Evolutionary conservation across 2,113 vertebrate species (phyloP), one percentile per base, ranked within the genome.

Genomic region (Melozone crissalis): DNA sequence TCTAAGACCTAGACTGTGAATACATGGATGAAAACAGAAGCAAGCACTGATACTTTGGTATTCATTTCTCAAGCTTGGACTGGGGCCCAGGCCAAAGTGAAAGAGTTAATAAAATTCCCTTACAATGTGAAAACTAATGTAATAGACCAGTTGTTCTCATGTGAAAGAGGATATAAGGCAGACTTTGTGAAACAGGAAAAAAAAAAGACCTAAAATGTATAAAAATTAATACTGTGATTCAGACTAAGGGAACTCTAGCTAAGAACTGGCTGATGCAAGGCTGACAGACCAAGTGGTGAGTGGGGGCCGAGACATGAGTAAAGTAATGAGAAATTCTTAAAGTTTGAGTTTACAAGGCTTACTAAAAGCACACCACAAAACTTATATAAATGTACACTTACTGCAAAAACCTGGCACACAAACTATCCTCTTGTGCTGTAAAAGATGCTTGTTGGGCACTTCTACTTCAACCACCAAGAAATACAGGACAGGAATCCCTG

Each of bases 91-190:
- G 22, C 52, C 27, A 58, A 87, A 87, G 15, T 84, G 35, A 27
- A 89, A 89, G 65, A 87, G 47, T 95, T 89, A 94, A 72, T 75
- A 19, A 59, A 86, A 94, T 63, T 89, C 72, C 46, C 55, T 95
- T 67, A 30, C 30, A 71, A 63, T 18, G 11, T 74, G 78, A 94
- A 89, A 95, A 89, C n/a, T 59, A 82, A 75, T 67, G 30, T 57
- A 95, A 84, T 59, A 94, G 87, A 78, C 69, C 31, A 84, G 73
- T 72, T 85, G 89, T 89, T 93, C 61, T 82, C 81, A 68, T 52
- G 35, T 82, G 52, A 87, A 95, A 91, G 35, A 82, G 44, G 14
- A 82, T 78, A 82, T 43, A 89, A 90, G 35, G 78, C 69, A 91
- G 90, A 84, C 61, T 81, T 84, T 82, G 61, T 93, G 87, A 93